These are phyloP conservation scores for Melinopterus prodromus DNA, from an alignment of 2,888 invertebrate genomes.

Conservation along the genomic window DNA sequence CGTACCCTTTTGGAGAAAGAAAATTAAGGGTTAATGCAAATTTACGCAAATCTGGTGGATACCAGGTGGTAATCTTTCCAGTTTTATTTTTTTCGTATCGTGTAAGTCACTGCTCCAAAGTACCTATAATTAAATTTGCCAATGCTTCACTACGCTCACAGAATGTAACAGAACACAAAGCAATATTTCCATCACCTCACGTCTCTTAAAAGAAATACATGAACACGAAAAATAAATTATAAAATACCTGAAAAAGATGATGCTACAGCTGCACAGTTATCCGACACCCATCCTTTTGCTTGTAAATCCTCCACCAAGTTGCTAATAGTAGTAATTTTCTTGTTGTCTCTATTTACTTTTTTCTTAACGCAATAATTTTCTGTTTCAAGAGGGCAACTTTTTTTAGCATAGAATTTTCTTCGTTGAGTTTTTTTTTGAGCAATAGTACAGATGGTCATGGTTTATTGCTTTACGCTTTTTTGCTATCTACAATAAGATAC, in stretches of 20 bases:
- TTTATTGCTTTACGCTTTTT: neutral
- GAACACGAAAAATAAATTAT: neutral
- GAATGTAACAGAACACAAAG: neutral
- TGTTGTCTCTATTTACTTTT: neutral
- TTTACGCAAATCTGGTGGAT: neutral
- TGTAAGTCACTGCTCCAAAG: neutral
- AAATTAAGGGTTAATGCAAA: neutral
- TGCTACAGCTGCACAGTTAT: neutral
- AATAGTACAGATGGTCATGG: neutral
- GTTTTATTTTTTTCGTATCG: neutral
- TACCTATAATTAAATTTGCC: neutral
- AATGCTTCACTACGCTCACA: neutral
- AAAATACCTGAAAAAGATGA: too few species aligned
- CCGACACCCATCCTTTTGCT: neutral
- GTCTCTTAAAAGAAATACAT: neutral
- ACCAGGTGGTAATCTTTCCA: neutral
- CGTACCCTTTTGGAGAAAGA: neutral
- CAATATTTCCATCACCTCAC: neutral
- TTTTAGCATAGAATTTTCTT: neutral
- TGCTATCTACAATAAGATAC: neutral
- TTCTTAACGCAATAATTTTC: neutral
- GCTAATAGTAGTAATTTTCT: neutral
- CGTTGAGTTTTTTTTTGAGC: neutral
- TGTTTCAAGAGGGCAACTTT: neutral
- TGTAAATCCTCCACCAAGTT: neutral